These are phyloP conservation scores for Tachysurus fulvidraco DNA, from an alignment of 2,113 vertebrate genomes.

Conservation along the genomic window DNA sequence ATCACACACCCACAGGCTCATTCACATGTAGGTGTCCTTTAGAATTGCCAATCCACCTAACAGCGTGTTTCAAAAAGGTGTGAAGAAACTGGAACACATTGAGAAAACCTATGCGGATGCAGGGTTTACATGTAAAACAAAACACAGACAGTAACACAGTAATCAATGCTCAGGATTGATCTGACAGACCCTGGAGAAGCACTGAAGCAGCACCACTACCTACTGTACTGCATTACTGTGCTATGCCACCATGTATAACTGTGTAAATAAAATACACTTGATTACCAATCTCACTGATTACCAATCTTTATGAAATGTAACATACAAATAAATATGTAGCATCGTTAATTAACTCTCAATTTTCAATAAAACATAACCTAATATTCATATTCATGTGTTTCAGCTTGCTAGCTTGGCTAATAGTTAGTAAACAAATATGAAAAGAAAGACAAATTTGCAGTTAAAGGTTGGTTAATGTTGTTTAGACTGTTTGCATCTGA, in stretches of 20 bases:
- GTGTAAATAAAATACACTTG: not conserved
- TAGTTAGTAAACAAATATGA: not conserved
- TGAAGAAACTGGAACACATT: not conserved
- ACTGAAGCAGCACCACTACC: not conserved
- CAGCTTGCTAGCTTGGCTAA: not conserved
- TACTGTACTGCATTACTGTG: no score
- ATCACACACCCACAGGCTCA: not conserved
- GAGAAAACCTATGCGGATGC: not conserved
- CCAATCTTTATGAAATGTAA: not conserved
- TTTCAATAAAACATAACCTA: not conserved
- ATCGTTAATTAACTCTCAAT: not conserved
- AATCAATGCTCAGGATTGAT: not conserved
- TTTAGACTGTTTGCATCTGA: not conserved
- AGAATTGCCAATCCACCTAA: not conserved
- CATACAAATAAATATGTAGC: not conserved
- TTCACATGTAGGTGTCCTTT: not conserved
- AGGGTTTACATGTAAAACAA: not conserved
- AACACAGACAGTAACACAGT: not conserved
- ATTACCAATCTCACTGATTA: not conserved
- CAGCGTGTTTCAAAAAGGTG: not conserved
- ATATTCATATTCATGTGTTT: not conserved
- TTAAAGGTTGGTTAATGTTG: not conserved
- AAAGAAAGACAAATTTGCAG: not conserved
- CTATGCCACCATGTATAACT: not conserved
- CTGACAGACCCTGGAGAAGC: not conserved